phyloP scores from a whole-genome alignment of 2,797 vertebrate species.

The Paramormyrops hopkinsi region DNA sequence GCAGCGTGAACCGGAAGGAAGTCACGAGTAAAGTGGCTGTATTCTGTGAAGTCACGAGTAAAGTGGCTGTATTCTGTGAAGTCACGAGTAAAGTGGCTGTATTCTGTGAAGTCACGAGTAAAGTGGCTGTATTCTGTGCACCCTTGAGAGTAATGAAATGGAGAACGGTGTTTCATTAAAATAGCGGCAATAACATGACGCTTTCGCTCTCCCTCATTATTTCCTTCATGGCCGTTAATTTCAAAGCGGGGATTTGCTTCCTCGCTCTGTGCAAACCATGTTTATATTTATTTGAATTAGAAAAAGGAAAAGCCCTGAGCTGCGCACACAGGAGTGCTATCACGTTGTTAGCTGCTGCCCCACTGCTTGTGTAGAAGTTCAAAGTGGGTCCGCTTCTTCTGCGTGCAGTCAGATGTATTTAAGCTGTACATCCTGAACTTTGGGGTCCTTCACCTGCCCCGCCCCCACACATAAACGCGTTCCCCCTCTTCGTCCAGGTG shows the following conservation, averaged over 20 bases:
- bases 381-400: background rate
- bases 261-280: background rate
- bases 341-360: background rate
- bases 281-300: background rate
- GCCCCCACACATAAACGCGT: background rate
- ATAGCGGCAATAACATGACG: background rate
- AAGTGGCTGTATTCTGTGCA: background rate
- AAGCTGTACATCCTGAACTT: background rate
- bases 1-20: background rate
- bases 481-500: slow-evolving; percentile 57
- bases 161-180: background rate
- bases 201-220: background rate
- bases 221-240: background rate
- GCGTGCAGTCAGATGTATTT: background rate
- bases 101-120: background rate
- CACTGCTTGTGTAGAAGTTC: background rate
- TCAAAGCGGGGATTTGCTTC: background rate
- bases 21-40: no score
- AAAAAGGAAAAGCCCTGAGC: background rate
- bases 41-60: no score
- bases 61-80: no score
- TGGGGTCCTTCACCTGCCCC: background rate
- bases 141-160: background rate
- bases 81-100: no score
- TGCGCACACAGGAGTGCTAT: background rate